These are phyloP conservation scores for Thalassoma bifasciatum DNA, from an alignment of 2,113 vertebrate genomes.

Conservation along the genomic window DNA sequence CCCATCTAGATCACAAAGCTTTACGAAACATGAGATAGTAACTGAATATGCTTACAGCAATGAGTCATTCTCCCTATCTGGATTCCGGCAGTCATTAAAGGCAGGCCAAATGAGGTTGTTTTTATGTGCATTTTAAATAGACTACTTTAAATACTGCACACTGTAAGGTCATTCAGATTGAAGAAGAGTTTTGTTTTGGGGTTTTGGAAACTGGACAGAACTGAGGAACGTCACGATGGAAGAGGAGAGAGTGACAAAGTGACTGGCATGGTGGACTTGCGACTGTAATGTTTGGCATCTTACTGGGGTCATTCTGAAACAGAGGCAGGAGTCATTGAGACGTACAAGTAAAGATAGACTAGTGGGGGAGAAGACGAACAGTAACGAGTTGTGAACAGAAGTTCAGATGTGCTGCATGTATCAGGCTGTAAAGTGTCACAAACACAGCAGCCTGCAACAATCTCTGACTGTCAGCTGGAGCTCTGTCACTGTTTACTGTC, in stretches of 20 bases:
- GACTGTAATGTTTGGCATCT: slow-evolving; percentile 22
- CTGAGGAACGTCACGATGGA: not conserved
- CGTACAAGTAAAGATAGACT: slow-evolving; percentile 17
- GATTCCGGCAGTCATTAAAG: not conserved
- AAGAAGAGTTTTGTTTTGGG: not conserved
- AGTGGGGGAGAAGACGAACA: not conserved
- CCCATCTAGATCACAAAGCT: slow-evolving; percentile 7
- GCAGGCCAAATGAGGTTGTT: not conserved
- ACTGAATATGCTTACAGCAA: slow-evolving; percentile 11
- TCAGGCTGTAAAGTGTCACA: slow-evolving; percentile 16
- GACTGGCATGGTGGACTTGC: slow-evolving; percentile 20
- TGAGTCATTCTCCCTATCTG: slow-evolving; percentile 7
- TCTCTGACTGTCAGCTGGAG: slow-evolving; percentile 40
- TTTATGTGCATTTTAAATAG: slow-evolving; percentile 1
- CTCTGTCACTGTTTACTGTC: slow-evolving; percentile 35
- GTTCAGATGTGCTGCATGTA: slow-evolving; percentile 13
- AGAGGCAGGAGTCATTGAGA: slow-evolving; percentile 9
- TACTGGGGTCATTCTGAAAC: slow-evolving; percentile 15
- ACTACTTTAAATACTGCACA: slow-evolving; percentile 7
- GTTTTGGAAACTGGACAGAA: slow-evolving; percentile 4
- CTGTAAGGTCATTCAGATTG: slow-evolving; percentile 1
- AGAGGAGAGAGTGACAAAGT: slow-evolving; percentile 19
- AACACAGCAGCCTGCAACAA: slow-evolving; percentile 29
- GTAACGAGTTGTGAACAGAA: slow-evolving; percentile 32
- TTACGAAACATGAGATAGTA: slow-evolving; percentile 20